Percentiles rank a stretch among this genome's conserved stretches.
These are phyloP conservation scores for Siniperca scherzeri DNA, from an alignment of 2,797 vertebrate genomes.

Conservation along the genomic window DNA sequence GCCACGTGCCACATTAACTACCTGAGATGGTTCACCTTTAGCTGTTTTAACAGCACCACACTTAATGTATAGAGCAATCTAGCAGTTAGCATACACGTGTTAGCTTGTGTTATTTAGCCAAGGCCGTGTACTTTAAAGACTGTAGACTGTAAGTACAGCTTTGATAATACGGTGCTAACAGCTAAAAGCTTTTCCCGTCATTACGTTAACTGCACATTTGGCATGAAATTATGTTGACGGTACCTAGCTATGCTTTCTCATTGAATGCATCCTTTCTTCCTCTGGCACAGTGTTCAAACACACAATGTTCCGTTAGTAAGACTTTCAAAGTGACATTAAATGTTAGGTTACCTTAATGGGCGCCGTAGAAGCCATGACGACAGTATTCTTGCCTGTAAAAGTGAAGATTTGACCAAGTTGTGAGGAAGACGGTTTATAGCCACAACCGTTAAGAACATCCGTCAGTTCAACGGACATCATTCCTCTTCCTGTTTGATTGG, in stretches of 20 bases:
- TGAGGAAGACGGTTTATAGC: neutral
- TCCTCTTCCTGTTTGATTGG: slow-evolving; percentile 26
- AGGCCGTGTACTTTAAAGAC: neutral
- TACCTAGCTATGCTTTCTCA: neutral
- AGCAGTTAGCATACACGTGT: neutral
- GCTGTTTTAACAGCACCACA: neutral
- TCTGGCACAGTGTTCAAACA: neutral
- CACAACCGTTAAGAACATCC: slow-evolving; percentile 4
- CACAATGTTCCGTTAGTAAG: rapidly evolving
- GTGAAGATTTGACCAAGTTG: neutral
- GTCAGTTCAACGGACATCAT: neutral
- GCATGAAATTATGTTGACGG: neutral
- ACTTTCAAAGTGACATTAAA: neutral
- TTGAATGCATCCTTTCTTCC: neutral
- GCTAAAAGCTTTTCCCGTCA: neutral
- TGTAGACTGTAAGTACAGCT: neutral
- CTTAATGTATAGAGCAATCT: too few species aligned
- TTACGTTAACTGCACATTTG: neutral
- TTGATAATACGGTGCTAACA: slow-evolving; percentile 24
- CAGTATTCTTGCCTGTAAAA: neutral
- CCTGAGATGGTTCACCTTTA: neutral
- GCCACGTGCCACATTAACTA: slow-evolving; percentile 10
- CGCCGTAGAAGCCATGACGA: slow-evolving; percentile 69
- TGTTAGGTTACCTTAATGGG: slow-evolving; percentile 76
- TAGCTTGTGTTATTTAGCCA: neutral